Conservation (phyloP, 1,140 invertebrate species). For the Macrobrachium nipponense region DNA sequence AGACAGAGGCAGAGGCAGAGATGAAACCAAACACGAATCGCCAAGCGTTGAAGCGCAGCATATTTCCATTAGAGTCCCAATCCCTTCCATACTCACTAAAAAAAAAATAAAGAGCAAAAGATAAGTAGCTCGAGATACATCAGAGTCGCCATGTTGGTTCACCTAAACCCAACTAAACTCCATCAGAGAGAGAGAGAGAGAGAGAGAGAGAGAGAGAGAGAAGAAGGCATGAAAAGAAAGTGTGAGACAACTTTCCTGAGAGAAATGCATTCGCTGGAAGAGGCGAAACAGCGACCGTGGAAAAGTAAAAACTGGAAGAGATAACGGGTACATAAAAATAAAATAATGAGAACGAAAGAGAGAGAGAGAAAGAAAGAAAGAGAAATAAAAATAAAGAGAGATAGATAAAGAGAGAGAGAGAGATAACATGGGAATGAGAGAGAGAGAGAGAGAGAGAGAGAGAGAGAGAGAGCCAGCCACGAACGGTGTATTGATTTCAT, state of each 20-base stretch:
- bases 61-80: too few species aligned
- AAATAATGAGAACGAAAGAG: not conserved
- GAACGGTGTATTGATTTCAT: slow-evolving; percentile 29
- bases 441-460: slow-evolving; percentile 2
- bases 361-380: not conserved
- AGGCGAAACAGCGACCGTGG: not conserved
- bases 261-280: not conserved
- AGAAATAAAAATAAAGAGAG: not conserved
- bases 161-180: too few species aligned
- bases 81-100: too few species aligned
- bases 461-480: slow-evolving; percentile 5
- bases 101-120: too few species aligned
- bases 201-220: not conserved
- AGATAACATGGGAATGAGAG: not conserved
- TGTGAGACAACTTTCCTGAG: not conserved
- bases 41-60: too few species aligned
- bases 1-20: too few species aligned
- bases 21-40: too few species aligned
- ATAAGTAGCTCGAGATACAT: too few species aligned
- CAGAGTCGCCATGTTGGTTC: too few species aligned
- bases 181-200: slow-evolving; percentile 4
- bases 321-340: not conserved
- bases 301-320: not conserved
- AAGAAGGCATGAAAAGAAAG: slow-evolving; percentile 1
- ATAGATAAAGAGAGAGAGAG: not conserved